phyloP scores from a whole-genome alignment of 2,797 vertebrate genomes.

The Karalla daura region DNA sequence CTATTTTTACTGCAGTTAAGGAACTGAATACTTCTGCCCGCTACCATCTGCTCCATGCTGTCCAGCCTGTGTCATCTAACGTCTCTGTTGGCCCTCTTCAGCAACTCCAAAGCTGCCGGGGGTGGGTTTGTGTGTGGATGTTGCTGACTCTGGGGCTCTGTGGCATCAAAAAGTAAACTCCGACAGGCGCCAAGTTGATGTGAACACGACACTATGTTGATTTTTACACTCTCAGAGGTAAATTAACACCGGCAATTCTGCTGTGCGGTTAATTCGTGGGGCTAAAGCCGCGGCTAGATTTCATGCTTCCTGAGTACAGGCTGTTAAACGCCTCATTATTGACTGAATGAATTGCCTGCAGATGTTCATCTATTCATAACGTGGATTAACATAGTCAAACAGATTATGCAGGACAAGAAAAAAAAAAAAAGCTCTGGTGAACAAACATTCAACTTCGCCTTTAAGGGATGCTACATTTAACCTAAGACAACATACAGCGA shows the following conservation, averaged over 20 bases:
- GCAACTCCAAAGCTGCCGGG: slow-evolving; percentile 18
- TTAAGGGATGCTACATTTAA: slow-evolving; percentile 62
- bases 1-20: not conserved
- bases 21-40: not conserved
- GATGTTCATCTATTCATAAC: slow-evolving; percentile 79
- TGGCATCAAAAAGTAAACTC: slow-evolving; percentile 20
- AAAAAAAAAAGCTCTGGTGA: slow-evolving; percentile 47
- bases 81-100: slow-evolving; percentile 44
- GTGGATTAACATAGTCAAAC: slow-evolving; percentile 75
- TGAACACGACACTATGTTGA: slow-evolving; percentile 25
- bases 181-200: slow-evolving; percentile 11
- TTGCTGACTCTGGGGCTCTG: slow-evolving; percentile 27
- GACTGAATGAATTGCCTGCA: slow-evolving; percentile 75
- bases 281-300: slow-evolving; percentile 64
- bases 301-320: slow-evolving; percentile 70
- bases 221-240: slow-evolving; percentile 52
- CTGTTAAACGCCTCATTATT: slow-evolving; percentile 75
- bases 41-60: slow-evolving; percentile 28
- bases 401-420: slow-evolving; percentile 64
- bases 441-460: slow-evolving; percentile 69
- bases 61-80: slow-evolving; percentile 9
- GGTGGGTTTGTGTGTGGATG: slow-evolving; percentile 30
- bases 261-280: slow-evolving; percentile 51
- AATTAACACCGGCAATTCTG: slow-evolving; percentile 55
- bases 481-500: slow-evolving; percentile 24